Evolutionary conservation across 2,797 vertebrate species (phyloP).

Genomic region (Tangara arthus): DNA sequence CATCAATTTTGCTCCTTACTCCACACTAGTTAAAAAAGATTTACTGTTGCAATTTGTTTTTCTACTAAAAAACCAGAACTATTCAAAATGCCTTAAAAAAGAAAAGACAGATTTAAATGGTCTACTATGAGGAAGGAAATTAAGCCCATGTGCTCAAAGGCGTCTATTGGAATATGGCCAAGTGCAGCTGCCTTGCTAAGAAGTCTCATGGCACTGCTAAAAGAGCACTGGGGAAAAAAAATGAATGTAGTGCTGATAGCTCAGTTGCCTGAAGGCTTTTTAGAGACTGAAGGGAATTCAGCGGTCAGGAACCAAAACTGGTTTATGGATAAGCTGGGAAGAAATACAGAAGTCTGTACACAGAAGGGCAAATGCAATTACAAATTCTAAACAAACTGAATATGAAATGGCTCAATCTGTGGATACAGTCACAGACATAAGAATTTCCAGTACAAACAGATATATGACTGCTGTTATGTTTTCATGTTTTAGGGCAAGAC

Average conservation of each 20-base stretch:
- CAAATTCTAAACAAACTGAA: background rate
- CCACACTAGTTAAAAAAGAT: background rate
- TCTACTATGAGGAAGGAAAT: conserved; percentile 28
- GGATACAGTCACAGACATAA: background rate
- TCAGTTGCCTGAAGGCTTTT: background rate
- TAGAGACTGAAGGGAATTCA: conserved; percentile 22
- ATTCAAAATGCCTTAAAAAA: background rate
- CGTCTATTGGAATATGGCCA: conserved; percentile 27
- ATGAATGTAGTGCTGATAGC: background rate
- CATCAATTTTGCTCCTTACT: background rate
- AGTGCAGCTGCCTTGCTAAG: background rate
- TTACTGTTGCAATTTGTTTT: background rate
- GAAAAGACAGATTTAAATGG: background rate
- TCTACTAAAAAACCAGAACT: background rate
- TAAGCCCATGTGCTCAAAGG: conserved; percentile 7
- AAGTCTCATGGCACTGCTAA: background rate
- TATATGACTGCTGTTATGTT: background rate
- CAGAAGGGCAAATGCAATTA: conserved; percentile 13
- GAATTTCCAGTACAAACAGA: background rate
- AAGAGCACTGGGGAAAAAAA: background rate
- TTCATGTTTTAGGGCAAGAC: background rate
- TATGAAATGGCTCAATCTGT: background rate
- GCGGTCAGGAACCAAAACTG: background rate
- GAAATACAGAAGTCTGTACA: background rate
- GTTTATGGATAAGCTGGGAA: background rate